Evolutionary conservation across 2,888 invertebrate genomes (phyloP).

Genomic region (Eurytoma californica): DNA sequence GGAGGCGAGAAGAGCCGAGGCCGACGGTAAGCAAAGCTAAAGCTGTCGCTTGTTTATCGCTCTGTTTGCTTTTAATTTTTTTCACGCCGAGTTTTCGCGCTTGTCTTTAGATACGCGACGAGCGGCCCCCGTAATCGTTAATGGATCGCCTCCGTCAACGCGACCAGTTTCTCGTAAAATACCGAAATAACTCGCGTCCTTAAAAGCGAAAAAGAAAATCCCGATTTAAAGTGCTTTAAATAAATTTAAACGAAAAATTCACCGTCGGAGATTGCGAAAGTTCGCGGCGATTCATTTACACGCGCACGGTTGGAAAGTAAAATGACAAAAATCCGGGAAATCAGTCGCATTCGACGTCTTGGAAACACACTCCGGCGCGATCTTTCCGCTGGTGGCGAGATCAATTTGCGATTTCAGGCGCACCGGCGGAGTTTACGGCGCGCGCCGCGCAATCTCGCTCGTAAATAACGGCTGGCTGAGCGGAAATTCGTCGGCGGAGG

Average conservation of each 20-base stretch:
- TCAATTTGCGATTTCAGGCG: constrained; percentile 69
- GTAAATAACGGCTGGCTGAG: constrained; percentile 67
- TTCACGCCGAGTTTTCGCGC: background rate
- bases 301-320: background rate
- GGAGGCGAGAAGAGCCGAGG: background rate
- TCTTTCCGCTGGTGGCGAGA: constrained; percentile 58
- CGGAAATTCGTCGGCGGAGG: constrained; percentile 68
- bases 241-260: background rate
- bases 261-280: no score
- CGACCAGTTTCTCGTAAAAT: background rate
- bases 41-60: constrained; percentile 29
- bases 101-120: background rate
- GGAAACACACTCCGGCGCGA: background rate
- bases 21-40: background rate
- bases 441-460: constrained; percentile 62
- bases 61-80: constrained; percentile 49
- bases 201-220: background rate
- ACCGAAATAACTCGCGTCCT: background rate
- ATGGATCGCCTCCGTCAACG: constrained; percentile 39
- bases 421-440: constrained; percentile 64
- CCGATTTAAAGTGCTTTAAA: background rate
- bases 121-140: constrained; percentile 22
- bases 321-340: background rate
- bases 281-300: no score
- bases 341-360: background rate